Percentiles rank a stretch among this genome's conserved stretches.
Evolutionary conservation across 1,140 invertebrate species (phyloP).

Genomic region (Zelostemma sp.): DNA sequence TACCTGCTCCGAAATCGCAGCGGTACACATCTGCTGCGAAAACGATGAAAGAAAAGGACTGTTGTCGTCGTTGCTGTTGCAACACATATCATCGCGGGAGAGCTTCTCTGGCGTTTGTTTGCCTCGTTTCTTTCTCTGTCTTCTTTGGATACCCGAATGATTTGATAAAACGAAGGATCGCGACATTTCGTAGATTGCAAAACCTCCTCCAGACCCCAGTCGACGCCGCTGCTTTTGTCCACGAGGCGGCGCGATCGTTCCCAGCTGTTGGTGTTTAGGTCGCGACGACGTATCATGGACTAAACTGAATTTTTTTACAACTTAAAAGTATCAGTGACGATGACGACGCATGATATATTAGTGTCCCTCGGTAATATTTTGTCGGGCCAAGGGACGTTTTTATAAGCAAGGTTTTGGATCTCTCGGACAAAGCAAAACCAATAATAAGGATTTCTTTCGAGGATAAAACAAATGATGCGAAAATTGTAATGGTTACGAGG

Average conservation of each 20-base stretch:
- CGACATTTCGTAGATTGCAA: not conserved
- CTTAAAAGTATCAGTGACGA: constrained; percentile 28
- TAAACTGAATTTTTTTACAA: constrained; percentile 48
- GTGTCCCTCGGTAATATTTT: constrained; percentile 68
- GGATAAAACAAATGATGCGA: constrained; percentile 2
- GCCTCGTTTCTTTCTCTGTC: not conserved
- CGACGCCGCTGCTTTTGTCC: no score
- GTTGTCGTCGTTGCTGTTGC: constrained; percentile 1
- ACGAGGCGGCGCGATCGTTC: not conserved
- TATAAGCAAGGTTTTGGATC: constrained; percentile 62
- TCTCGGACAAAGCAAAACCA: constrained; percentile 45
- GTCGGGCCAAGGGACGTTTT: constrained; percentile 65
- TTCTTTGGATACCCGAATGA: no score
- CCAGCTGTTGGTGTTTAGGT: constrained; percentile 64
- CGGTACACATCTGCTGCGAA: not conserved
- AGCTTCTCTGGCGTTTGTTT: not conserved
- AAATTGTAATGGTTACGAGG: constrained; percentile 40
- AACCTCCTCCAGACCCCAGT: no score
- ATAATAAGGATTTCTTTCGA: constrained; percentile 15
- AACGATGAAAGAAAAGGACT: not conserved
- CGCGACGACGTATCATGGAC: constrained; percentile 61
- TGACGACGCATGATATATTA: constrained; percentile 59
- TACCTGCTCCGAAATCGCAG: no score
- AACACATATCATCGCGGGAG: constrained; percentile 6
- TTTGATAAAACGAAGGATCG: not conserved